Conservation (phyloP, 2,797 vertebrate genomes). For the Pristis pectinata region DNA sequence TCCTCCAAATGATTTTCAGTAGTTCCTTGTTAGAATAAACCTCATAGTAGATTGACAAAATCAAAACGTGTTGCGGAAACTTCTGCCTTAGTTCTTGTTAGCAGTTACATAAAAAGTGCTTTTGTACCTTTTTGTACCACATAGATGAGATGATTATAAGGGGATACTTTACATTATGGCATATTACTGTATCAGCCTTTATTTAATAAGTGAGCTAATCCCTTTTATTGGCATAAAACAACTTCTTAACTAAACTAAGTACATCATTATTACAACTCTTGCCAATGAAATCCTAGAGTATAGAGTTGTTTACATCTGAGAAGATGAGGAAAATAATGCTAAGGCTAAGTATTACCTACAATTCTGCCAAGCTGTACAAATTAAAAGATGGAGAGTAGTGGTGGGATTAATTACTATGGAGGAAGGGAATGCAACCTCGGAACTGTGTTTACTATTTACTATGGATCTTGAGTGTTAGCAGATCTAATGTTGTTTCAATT, state of each 20-base stretch:
- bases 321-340: not conserved
- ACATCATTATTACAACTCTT: not conserved
- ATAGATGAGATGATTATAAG: not conserved
- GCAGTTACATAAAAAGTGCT: not conserved
- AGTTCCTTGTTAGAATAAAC: not conserved
- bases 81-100: not conserved
- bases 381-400: not conserved
- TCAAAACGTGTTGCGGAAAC: not conserved
- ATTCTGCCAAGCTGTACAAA: not conserved
- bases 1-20: not conserved
- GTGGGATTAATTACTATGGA: not conserved
- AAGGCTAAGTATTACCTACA: not conserved
- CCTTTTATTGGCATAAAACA: not conserved
- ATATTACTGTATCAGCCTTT: not conserved
- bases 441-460: not conserved
- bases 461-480: not conserved
- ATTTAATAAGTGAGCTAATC: not conserved
- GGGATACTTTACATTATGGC: not conserved
- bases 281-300: not conserved
- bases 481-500: slow-evolving; percentile 44
- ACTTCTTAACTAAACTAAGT: not conserved
- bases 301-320: not conserved
- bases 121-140: not conserved
- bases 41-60: not conserved
- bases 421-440: not conserved